These are phyloP conservation scores for Horisme vitalbata DNA, from an alignment of 2,888 invertebrate genomes.

Conservation along the genomic window DNA sequence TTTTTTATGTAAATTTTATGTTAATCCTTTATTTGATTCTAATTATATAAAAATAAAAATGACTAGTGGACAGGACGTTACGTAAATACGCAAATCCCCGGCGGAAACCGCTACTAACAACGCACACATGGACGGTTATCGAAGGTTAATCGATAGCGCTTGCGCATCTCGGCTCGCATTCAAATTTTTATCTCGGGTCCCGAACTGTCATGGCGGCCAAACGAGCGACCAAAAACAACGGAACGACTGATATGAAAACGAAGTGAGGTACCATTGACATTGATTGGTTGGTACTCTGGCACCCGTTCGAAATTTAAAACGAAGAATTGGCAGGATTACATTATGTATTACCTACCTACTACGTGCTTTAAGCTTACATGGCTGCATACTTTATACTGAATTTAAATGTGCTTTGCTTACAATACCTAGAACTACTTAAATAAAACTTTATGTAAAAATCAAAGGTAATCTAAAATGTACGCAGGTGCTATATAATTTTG, in stretches of 20 bases:
- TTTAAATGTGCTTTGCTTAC: too few relatives aligned
- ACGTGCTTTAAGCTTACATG: constrained; percentile 21
- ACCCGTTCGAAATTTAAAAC: constrained; percentile 46
- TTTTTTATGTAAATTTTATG: constrained; percentile 31
- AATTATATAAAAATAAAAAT: constrained; percentile 37
- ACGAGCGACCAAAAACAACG: constrained; percentile 57
- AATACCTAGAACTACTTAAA: constrained; percentile 19
- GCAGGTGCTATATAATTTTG: too few relatives aligned
- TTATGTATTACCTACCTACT: constrained; percentile 17
- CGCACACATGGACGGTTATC: constrained; percentile 59
- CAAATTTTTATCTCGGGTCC: constrained; percentile 66
- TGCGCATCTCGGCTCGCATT: constrained; percentile 77
- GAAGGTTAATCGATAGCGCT: constrained; percentile 70
- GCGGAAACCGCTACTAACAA: constrained; percentile 61
- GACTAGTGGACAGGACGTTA: constrained; percentile 51
- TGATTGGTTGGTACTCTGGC: constrained; percentile 58
- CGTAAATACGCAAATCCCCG: constrained; percentile 50
- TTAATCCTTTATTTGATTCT: constrained; percentile 34
- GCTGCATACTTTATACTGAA: constrained; percentile 20
- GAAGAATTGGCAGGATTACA: constrained; percentile 38
- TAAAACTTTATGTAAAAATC: neutral
- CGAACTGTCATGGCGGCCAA: constrained; percentile 70
- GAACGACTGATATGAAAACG: constrained; percentile 51
- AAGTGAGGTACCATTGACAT: constrained; percentile 66
- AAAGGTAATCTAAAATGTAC: neutral